Conservation (phyloP, 2,113 vertebrate genomes). For the Thermophis baileyi region DNA sequence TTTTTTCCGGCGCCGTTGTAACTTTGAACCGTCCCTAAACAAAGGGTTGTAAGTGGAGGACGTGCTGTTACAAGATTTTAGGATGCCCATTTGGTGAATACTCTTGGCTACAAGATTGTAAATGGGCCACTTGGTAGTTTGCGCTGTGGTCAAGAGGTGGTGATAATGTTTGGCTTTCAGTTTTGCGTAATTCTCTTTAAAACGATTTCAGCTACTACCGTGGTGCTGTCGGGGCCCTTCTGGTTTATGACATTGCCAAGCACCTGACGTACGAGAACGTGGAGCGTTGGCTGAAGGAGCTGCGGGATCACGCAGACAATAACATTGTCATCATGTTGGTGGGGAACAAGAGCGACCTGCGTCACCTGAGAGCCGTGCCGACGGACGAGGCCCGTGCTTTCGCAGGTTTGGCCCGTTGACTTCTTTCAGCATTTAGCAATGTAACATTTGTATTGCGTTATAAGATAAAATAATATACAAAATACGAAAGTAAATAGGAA, state of each 20-base stretch:
- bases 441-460: no score
- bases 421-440: not conserved
- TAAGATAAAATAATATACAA: no score
- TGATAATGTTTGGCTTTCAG: fast-evolving
- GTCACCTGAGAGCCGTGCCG: conserved; percentile 90
- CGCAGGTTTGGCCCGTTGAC: conserved; percentile 68
- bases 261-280: conserved; percentile 95
- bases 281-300: conserved; percentile 96
- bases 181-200: not conserved
- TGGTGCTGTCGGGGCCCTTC: conserved; percentile 86
- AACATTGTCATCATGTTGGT: conserved; percentile 98
- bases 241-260: conserved; percentile 96
- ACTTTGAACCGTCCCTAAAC: no score
- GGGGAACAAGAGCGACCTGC: conserved; percentile 94
- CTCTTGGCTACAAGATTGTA: not conserved
- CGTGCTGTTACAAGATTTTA: not conserved
- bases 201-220: conserved; percentile 83
- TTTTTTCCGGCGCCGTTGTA: no score
- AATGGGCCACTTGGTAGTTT: not conserved
- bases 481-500: no score
- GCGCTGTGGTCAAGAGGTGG: fast-evolving
- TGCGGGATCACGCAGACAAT: conserved; percentile 94
- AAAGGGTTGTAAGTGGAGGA: no score
- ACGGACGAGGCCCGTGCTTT: conserved; percentile 92
- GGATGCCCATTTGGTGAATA: not conserved